Base-by-base conservation (phyloP, 2,797 vertebrate genomes). In the Danio tinwini region DNA sequence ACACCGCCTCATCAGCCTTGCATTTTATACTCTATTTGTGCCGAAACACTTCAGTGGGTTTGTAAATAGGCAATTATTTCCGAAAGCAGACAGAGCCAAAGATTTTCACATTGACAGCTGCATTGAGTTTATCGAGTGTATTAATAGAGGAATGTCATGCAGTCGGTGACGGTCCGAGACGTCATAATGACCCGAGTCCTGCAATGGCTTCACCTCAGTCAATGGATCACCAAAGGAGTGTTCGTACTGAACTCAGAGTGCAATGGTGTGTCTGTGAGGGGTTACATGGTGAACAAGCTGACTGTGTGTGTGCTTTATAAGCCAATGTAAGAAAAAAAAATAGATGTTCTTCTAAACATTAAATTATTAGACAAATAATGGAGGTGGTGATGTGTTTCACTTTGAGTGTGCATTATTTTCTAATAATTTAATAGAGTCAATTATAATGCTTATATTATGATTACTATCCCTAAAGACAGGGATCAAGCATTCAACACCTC, bases 51-150 rank as follows among this genome's bases (percentile, higher is more conserved):
- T 79, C 83, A 86, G 61, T 84, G 85, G 67, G 59, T 84, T 84
- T 79, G 83, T 86, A 86, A 86, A 86, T 84, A 84, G 83, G 81
- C 83, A 86, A 86, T 86, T 86, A 86, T 86, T 86, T 83, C 71
- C 49, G 55, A 78, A 85, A 83, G 76, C 80, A 85, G 82, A 76
- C 83, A 64, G 74, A 76, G 83, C 61, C 78, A 83, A 74, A 67
- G 80, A 76, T 86, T 83, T 85, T 81, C 77, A 71, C 81, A 84
- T 78, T 64, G 85, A 86, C 81, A 86, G 85, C 85, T 83, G 81
- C 81, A 76, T 79, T 81, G 81, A 82, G 81, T 78, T 79, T 76
- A 80, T 61, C 50, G 58, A 70, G 19, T 61, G 52, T 74, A 74
- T 83, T 83, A 83, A 73, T 72, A 76, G 70, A 19, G 64, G 50